Evolutionary conservation across 1,140 invertebrate species (phyloP).

Genomic region (Saccostrea glomerata): DNA sequence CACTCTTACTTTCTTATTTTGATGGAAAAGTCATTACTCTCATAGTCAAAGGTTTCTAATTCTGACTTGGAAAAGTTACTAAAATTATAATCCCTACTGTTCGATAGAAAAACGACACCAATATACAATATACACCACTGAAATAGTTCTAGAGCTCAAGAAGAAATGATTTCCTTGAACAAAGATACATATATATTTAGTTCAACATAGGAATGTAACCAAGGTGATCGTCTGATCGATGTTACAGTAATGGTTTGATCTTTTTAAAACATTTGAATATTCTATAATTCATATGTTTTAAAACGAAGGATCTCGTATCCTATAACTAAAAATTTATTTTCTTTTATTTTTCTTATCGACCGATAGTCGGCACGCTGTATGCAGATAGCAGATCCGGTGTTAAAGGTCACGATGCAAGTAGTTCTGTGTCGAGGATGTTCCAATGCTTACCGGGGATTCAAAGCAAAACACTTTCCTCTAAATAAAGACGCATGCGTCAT

Average conservation of each 20-base stretch:
- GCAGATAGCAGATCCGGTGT: conserved; percentile 27
- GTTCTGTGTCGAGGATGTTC: neutral
- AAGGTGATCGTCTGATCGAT: neutral
- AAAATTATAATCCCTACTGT: too few relatives aligned
- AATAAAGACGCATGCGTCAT: conserved; percentile 18
- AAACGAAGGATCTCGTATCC: neutral
- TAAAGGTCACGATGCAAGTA: neutral
- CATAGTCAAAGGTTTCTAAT: too few relatives aligned
- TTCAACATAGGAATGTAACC: neutral
- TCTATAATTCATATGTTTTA: neutral
- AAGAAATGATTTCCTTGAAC: neutral
- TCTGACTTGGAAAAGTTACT: too few relatives aligned
- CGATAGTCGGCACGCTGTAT: neutral
- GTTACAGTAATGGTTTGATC: neutral
- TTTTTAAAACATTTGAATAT: too few relatives aligned
- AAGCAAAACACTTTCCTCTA: neutral
- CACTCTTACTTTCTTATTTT: too few relatives aligned
- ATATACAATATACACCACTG: too few relatives aligned
- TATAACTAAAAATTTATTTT: neutral
- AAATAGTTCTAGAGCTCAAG: too few relatives aligned
- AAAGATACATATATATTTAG: neutral
- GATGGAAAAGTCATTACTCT: too few relatives aligned
- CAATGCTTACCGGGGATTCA: neutral
- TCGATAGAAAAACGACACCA: too few relatives aligned
- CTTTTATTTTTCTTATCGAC: neutral